phyloP scores from a whole-genome alignment of 2,113 vertebrate genomes.

The Craseonycteris thonglongyai region DNA sequence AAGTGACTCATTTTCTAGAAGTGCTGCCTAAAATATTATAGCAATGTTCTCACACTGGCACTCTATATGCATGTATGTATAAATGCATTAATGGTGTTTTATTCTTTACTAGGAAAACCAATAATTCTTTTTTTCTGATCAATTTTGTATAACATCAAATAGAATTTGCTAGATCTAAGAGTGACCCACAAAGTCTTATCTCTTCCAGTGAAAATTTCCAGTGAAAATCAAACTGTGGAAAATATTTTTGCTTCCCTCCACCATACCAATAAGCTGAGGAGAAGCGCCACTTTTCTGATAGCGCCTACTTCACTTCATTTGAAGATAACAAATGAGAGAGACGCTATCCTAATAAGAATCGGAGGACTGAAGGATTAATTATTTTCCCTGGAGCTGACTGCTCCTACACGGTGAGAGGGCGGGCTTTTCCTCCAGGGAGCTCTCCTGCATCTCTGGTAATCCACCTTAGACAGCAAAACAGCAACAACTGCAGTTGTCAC shows the following conservation, averaged over 20 bases:
- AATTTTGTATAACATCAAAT: not conserved
- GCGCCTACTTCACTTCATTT: conserved; percentile 41
- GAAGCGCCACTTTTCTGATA: conserved; percentile 48
- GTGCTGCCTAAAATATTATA: not conserved
- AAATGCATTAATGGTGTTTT: not conserved
- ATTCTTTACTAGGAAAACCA: conserved; percentile 24
- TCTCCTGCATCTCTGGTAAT: not conserved
- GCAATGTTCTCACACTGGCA: not conserved
- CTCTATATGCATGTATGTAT: not conserved
- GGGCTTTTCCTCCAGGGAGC: not conserved
- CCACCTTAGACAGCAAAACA: not conserved
- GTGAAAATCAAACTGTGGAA: conserved; percentile 39
- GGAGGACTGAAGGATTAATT: conserved; percentile 35
- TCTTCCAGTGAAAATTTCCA: conserved; percentile 16
- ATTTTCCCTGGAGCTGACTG: conserved; percentile 26
- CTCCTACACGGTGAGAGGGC: not conserved
- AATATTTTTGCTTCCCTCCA: not conserved
- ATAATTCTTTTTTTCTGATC: conserved; percentile 6
- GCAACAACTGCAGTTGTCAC: not conserved
- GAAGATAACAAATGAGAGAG: conserved; percentile 58
- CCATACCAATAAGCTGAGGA: conserved; percentile 13
- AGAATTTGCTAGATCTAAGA: not conserved
- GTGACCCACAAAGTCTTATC: not conserved
- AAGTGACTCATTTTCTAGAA: not conserved
- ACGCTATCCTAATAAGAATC: conserved; percentile 41